Evolutionary conservation across 2,113 vertebrate genomes (phyloP), one percentile per base, ranked within the genome.

Genomic region (Sander vitreus): DNA sequence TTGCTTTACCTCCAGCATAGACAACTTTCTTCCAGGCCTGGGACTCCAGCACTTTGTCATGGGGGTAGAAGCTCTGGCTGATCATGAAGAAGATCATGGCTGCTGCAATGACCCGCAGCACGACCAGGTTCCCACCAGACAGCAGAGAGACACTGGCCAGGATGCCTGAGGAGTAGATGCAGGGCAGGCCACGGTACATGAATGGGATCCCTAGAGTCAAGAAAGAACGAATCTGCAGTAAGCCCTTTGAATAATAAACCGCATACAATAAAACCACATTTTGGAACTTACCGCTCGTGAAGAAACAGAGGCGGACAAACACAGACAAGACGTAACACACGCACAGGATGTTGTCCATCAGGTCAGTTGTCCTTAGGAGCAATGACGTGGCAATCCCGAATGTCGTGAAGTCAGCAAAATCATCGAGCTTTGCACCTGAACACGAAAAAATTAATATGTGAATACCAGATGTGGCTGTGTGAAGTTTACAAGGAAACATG

Each of bases 11-110:
- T 94, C 97, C 97, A 1, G 93, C 92, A 0, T 96, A 99, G 67
- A 99, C 95, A 3, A 78, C 69, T 92, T 99, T 99, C 87, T 99
- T 99, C 97, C 97, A 99, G 51, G 91, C 92, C 86, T 99, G 96
- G 0, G 98, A 99, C 88, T 98, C 97, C 84, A 99, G 93, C 79
- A 98, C 95, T 72, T 95, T 94, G 86, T 99, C 97, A 0, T 97
- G 96, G 18, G 97, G 98, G 84, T 99, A 99, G 94, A 94, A 95
- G 60, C 91, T 96, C 23, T 94, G 96, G 80, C 97, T 97, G 9
- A 96, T 93, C 97, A 99, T 99, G 86, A 97, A 97, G 11, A 97
- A 90, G 78, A 97, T 95, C 97, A 98, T 97, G 68, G 96, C 87
- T 13, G 95, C 80, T 0, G 97, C 96, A 0, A 95, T 85, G 43